Evolutionary conservation across 2,797 vertebrate species (phyloP).

Genomic region (Hypotaenidia okinawae): DNA sequence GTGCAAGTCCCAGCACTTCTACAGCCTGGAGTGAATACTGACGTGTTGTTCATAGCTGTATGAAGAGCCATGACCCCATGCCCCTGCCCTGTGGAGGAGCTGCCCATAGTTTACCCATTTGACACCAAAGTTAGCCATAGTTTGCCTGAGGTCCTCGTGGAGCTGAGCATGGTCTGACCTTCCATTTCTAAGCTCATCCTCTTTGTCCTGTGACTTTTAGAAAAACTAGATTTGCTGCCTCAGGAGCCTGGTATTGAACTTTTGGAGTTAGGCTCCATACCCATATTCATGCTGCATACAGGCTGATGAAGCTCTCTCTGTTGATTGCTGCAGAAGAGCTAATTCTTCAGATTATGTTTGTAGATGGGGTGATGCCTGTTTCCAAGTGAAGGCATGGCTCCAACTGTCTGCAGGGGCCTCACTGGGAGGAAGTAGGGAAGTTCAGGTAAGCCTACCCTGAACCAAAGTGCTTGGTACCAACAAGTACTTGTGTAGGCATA

Average conservation of each 20-base stretch:
- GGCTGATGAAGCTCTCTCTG: not conserved
- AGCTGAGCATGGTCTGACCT: not conserved
- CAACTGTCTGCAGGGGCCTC: not conserved
- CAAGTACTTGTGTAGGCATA: not conserved
- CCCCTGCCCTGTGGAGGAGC: not conserved
- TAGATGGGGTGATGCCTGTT: not conserved
- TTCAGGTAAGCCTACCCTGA: not conserved
- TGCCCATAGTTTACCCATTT: not conserved
- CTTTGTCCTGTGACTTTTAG: not conserved
- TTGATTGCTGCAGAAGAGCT: not conserved
- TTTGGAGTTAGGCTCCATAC: not conserved
- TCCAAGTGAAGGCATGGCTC: not conserved
- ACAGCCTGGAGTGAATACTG: not conserved
- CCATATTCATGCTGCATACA: not conserved
- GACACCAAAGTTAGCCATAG: not conserved
- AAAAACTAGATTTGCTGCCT: not conserved
- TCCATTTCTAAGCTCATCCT: not conserved
- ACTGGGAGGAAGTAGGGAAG: fast-evolving
- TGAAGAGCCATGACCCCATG: not conserved
- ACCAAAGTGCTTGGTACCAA: too few species aligned
- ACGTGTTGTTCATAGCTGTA: not conserved
- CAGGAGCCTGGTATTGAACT: not conserved
- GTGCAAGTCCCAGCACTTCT: not conserved
- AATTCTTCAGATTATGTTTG: not conserved
- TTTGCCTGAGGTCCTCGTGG: not conserved